Percentiles rank a stretch among this genome's conserved stretches.
Evolutionary conservation across 2,888 invertebrate species (phyloP).

Genomic region (Cheilosia variabilis): DNA sequence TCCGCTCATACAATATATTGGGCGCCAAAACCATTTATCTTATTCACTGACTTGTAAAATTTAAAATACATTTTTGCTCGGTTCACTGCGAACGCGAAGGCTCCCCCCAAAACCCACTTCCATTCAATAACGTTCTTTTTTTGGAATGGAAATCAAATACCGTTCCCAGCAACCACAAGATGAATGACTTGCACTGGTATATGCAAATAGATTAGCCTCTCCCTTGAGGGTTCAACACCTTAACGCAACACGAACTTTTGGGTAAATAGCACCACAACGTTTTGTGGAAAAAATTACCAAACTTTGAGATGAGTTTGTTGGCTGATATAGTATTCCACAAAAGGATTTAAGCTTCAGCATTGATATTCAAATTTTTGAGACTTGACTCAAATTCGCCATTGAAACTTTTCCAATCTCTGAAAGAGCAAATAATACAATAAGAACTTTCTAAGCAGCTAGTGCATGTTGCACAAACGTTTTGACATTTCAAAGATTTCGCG

Average conservation of each 20-base stretch:
- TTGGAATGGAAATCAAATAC: no score
- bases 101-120: neutral
- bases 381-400: neutral
- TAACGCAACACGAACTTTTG: neutral
- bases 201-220: no score
- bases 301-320: constrained; percentile 8
- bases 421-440: constrained; percentile 4
- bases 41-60: constrained; percentile 16
- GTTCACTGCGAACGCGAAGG: neutral
- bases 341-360: neutral
- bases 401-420: constrained; percentile 34
- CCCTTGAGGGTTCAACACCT: neutral
- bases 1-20: neutral
- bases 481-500: no score
- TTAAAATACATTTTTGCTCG: constrained; percentile 3
- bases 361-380: constrained; percentile 19
- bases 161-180: no score
- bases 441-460: constrained; percentile 7
- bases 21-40: constrained; percentile 22
- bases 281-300: neutral
- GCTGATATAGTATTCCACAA: neutral
- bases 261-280: neutral
- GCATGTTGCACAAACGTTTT: no score
- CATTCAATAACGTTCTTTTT: no score
- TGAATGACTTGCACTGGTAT: no score